These are phyloP conservation scores for Hylyphantes graminicola DNA, from an alignment of 1,140 invertebrate species.

Conservation along the genomic window DNA sequence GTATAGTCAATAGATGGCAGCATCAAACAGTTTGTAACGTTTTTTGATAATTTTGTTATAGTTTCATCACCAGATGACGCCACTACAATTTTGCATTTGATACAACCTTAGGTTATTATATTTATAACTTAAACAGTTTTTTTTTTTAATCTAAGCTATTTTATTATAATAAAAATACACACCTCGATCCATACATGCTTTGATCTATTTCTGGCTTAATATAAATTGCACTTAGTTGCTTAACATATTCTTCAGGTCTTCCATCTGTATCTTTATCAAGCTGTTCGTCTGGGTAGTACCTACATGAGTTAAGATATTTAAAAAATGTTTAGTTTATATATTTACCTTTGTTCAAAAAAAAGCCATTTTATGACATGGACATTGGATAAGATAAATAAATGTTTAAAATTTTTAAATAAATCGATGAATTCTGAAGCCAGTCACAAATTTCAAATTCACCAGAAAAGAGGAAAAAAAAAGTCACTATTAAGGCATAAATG, in stretches of 20 bases:
- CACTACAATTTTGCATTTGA: background rate
- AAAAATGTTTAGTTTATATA: no score
- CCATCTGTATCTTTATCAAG: conserved; percentile 50
- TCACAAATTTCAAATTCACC: background rate
- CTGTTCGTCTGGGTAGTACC: conserved; percentile 58
- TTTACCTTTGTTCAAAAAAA: no score
- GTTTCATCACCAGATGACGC: background rate
- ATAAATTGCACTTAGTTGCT: conserved; percentile 51
- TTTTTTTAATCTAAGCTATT: background rate
- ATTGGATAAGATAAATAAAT: background rate
- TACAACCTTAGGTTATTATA: background rate
- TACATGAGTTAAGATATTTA: background rate
- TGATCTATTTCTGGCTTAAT: conserved; percentile 24
- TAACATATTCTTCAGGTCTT: conserved; percentile 44
- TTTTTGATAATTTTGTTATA: background rate
- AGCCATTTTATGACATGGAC: no score
- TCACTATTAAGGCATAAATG: background rate
- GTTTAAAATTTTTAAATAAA: background rate
- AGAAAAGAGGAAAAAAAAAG: no score
- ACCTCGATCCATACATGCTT: conserved; percentile 52
- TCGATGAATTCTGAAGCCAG: background rate
- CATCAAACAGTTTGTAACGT: background rate
- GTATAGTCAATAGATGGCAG: no score
- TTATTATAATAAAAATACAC: background rate
- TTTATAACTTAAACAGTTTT: no score